phyloP scores from a whole-genome alignment of 2,113 vertebrate genomes.

The Daubentonia madagascariensis region DNA sequence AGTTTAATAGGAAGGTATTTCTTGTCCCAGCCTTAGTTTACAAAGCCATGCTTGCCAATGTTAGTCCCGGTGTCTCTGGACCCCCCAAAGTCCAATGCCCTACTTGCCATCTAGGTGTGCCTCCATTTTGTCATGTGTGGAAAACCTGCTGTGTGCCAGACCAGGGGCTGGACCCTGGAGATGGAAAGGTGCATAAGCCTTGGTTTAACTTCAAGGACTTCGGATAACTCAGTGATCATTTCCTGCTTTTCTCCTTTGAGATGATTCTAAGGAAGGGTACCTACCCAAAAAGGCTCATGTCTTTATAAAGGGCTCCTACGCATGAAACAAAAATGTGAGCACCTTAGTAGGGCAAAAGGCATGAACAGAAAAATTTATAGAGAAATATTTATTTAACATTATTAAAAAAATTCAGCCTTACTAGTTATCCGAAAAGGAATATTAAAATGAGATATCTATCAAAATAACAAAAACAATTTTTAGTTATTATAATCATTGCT shows the following conservation, averaged over 20 bases:
- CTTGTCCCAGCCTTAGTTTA: not conserved
- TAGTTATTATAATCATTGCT: not conserved
- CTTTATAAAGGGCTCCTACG: not conserved
- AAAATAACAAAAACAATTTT: not conserved
- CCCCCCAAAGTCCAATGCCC: not conserved
- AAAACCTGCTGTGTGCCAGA: not conserved
- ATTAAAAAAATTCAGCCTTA: not conserved
- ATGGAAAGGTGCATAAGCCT: not conserved
- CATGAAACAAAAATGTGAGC: not conserved
- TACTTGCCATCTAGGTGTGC: not conserved
- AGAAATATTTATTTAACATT: constrained; percentile 1
- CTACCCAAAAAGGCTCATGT: not conserved
- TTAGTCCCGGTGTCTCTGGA: not conserved
- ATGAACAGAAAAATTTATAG: not conserved
- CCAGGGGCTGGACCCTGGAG: not conserved
- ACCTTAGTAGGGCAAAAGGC: not conserved
- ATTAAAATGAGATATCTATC: not conserved
- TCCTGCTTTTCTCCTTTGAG: constrained; percentile 24
- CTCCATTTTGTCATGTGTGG: not conserved
- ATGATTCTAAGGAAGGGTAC: not conserved
- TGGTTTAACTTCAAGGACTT: not conserved
- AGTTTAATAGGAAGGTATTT: not conserved
- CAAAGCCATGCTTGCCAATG: not conserved
- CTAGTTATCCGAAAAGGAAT: not conserved
- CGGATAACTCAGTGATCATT: not conserved